A percentile compares a stretch with the other conserved stretches of the same genome.
Conservation (phyloP, 2,888 invertebrate genomes). For the Gari tellinella region DNA sequence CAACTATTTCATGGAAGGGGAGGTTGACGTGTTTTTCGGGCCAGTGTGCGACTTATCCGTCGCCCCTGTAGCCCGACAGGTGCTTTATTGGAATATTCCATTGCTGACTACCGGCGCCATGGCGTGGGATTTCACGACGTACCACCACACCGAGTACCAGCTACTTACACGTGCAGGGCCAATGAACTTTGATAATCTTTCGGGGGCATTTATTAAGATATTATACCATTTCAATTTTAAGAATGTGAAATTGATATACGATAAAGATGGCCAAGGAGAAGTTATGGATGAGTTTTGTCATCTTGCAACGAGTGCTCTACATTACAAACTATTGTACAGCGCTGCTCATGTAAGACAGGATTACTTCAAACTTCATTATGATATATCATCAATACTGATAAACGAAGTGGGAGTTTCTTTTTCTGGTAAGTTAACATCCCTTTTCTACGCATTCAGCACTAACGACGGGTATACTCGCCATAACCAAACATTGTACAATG, state of each 20-base stretch:
- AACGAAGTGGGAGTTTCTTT: slow-evolving; percentile 73
- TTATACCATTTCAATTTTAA: slow-evolving; percentile 57
- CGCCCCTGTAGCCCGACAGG: slow-evolving; percentile 93
- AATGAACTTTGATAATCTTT: slow-evolving; percentile 71
- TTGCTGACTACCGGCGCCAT: slow-evolving; percentile 89
- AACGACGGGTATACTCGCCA: no score
- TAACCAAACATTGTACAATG: no score
- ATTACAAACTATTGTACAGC: slow-evolving; percentile 84
- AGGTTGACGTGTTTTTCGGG: slow-evolving; percentile 79
- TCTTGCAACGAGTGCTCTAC: slow-evolving; percentile 90
- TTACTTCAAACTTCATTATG: slow-evolving; percentile 59
- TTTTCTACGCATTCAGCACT: no score
- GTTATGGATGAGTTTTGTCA: slow-evolving; percentile 89
- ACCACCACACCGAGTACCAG: slow-evolving; percentile 86
- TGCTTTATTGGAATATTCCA: slow-evolving; percentile 93
- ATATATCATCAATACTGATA: slow-evolving; percentile 57
- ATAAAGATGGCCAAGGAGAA: slow-evolving; percentile 90
- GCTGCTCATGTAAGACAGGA: slow-evolving; percentile 62
- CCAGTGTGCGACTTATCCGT: slow-evolving; percentile 87
- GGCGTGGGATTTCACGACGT: slow-evolving; percentile 74
- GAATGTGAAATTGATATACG: slow-evolving; percentile 88
- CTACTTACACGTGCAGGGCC: slow-evolving; percentile 88
- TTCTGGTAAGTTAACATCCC: slow-evolving; percentile 79
- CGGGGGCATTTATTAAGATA: slow-evolving; percentile 53
- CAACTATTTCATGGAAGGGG: slow-evolving; percentile 66